phyloP scores from a whole-genome alignment of 2,888 invertebrate genomes.

The Caenorhabditis angaria region DNA sequence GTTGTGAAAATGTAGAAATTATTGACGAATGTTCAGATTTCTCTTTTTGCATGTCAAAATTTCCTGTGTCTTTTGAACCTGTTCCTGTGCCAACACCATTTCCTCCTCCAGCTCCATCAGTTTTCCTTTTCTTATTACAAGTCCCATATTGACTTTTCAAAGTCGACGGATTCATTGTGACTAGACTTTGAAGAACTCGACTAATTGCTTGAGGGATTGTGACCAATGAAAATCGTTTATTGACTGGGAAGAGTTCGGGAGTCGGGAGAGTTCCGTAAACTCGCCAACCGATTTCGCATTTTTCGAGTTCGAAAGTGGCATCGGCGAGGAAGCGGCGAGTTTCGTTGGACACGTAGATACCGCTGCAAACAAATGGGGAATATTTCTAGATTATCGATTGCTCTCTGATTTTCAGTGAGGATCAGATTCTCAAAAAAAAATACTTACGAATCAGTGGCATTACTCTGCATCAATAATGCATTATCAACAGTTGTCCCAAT shows the following conservation, averaged over 20 bases:
- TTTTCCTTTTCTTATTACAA: constrained; percentile 42
- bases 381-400: neutral
- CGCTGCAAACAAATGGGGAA: constrained; percentile 28
- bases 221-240: constrained; percentile 65
- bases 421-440: too few species aligned
- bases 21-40: constrained; percentile 26
- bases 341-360: constrained; percentile 55
- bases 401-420: neutral
- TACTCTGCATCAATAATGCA: constrained; percentile 60
- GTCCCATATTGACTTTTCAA: constrained; percentile 27
- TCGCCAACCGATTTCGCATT: constrained; percentile 42
- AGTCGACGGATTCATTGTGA: constrained; percentile 41
- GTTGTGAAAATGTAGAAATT: constrained; percentile 23
- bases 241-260: constrained; percentile 47
- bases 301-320: constrained; percentile 38
- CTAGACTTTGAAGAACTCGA: constrained; percentile 60
- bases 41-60: constrained; percentile 35
- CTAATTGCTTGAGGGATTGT: constrained; percentile 69
- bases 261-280: constrained; percentile 26
- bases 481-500: constrained; percentile 63
- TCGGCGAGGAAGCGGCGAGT: constrained; percentile 43
- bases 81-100: too few species aligned
- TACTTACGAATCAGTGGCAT: constrained; percentile 47
- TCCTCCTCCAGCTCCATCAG: neutral
- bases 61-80: constrained; percentile 23